Evolutionary conservation across 2,888 invertebrate genomes (phyloP).

Genomic region (Leucophora obtusa): DNA sequence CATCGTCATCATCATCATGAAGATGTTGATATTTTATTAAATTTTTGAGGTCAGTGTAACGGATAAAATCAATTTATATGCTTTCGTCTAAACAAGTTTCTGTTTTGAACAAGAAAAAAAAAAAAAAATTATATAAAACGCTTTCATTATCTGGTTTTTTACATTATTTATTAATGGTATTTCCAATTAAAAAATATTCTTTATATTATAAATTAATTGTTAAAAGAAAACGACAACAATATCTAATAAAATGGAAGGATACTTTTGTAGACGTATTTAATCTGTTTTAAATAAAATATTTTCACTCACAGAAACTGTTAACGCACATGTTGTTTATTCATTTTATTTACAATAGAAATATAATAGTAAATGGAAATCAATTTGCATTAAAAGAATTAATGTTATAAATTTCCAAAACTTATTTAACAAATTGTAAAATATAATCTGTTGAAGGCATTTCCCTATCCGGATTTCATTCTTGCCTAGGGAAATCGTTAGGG

Average conservation of each 20-base stretch:
- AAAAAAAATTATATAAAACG: slow-evolving; percentile 25
- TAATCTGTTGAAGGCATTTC: no score
- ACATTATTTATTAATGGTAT: slow-evolving; percentile 50
- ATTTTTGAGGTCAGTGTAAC: slow-evolving; percentile 62
- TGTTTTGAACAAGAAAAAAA: slow-evolving; percentile 10
- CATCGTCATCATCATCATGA: neutral
- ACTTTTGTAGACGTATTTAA: neutral
- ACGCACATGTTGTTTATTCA: no score
- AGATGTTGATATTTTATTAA: neutral
- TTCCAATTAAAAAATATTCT: slow-evolving; percentile 47
- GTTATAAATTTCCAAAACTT: no score
- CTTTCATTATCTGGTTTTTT: slow-evolving; percentile 54
- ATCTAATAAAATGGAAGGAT: no score
- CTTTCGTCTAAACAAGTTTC: slow-evolving; percentile 57
- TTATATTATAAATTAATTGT: neutral
- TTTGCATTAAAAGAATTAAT: no score
- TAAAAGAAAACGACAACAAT: neutral
- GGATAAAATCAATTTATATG: slow-evolving; percentile 58
- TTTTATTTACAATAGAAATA: no score
- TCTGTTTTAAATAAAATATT: neutral
- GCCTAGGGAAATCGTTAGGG: no score
- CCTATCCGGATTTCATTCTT: no score
- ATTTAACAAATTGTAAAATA: no score
- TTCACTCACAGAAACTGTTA: neutral
- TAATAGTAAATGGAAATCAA: no score